phyloP scores from a whole-genome alignment of 2,113 vertebrate species.

The Spermophilus dauricus region DNA sequence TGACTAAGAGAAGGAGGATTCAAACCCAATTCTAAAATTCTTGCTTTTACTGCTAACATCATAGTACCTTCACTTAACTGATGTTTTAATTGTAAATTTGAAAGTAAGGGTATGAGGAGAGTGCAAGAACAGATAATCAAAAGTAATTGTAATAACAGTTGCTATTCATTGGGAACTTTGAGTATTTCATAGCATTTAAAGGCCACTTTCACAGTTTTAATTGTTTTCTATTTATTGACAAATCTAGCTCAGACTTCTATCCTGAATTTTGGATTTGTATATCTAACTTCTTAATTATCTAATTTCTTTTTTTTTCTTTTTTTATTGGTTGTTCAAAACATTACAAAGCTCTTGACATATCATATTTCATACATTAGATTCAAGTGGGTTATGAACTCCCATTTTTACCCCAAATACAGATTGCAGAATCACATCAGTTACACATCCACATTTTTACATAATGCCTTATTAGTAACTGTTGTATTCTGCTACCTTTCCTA shows the following conservation, averaged over 20 bases:
- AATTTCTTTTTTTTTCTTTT: too few species aligned
- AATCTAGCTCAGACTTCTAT: neutral
- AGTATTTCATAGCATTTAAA: neutral
- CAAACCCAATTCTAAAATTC: conserved; percentile 27
- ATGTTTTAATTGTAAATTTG: conserved; percentile 15
- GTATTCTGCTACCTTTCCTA: too few species aligned
- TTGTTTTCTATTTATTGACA: conserved; percentile 15
- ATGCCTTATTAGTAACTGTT: too few species aligned
- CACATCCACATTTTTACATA: too few species aligned
- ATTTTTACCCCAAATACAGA: too few species aligned
- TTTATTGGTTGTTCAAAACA: too few species aligned
- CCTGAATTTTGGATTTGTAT: neutral
- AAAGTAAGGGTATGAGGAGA: neutral
- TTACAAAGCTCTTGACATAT: too few species aligned
- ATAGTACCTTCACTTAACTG: neutral
- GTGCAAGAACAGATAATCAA: neutral
- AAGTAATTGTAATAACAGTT: conserved; percentile 22
- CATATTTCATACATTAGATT: too few species aligned
- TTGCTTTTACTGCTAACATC: neutral
- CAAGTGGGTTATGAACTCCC: too few species aligned
- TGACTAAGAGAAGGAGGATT: conserved; percentile 5
- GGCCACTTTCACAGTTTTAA: conserved; percentile 30
- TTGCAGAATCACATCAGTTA: too few species aligned
- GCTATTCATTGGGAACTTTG: conserved; percentile 17
- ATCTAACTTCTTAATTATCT: neutral